phyloP scores from a whole-genome alignment of 2,113 vertebrate species.

The Octodon degus region DNA sequence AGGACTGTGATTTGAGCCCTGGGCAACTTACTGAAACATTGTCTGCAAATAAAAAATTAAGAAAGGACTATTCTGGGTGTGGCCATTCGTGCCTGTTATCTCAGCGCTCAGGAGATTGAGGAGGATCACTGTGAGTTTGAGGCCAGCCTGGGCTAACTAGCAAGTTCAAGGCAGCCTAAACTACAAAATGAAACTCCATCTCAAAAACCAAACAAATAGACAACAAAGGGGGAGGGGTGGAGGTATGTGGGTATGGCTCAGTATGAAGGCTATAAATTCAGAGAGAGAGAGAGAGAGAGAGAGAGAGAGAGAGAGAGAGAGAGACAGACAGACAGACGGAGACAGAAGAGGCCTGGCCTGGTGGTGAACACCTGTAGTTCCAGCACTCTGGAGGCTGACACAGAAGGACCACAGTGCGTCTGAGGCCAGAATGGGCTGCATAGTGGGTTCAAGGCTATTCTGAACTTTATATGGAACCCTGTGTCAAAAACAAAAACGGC shows the following conservation, averaged over 20 bases:
- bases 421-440: not conserved
- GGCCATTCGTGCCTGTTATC: not conserved
- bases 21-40: not conserved
- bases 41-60: not conserved
- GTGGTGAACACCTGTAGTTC: too few relatives aligned
- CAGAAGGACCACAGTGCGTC: not conserved
- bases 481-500: not conserved
- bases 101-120: not conserved
- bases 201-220: not conserved
- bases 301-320: too few relatives aligned
- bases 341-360: too few relatives aligned
- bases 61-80: not conserved
- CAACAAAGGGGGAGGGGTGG: not conserved
- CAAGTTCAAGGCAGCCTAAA: not conserved
- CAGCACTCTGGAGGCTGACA: not conserved
- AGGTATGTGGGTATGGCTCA: not conserved
- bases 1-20: not conserved
- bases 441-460: not conserved
- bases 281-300: too few relatives aligned
- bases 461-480: not conserved
- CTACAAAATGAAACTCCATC: not conserved
- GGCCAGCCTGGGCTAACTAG: not conserved
- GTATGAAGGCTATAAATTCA: not conserved
- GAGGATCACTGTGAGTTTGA: not conserved
- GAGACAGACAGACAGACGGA: too few relatives aligned